phyloP scores from a whole-genome alignment of 2,113 vertebrate genomes.

The Brachypteracias leptosomus region DNA sequence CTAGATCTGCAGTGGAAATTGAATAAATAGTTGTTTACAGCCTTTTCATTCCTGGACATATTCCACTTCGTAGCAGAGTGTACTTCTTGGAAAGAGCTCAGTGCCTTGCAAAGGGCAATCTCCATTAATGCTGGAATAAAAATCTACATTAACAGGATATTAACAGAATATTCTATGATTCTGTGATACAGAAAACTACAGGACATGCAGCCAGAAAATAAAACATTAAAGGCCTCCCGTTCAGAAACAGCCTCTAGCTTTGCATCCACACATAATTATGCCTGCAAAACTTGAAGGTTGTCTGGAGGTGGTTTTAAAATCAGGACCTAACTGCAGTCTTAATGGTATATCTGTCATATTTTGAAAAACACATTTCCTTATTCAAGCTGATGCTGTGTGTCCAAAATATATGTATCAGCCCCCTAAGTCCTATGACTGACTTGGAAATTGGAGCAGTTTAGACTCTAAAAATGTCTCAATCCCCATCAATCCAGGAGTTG shows the following conservation, averaged over 20 bases:
- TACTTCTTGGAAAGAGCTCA: background rate
- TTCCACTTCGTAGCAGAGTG: background rate
- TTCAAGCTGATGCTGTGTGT: background rate
- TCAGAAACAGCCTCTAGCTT: background rate
- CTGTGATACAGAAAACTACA: background rate
- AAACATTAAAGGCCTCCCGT: background rate
- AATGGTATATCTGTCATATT: background rate
- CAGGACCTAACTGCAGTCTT: background rate
- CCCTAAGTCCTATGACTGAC: background rate
- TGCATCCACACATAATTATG: background rate
- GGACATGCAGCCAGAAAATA: background rate
- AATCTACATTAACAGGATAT: background rate
- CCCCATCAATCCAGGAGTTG: background rate
- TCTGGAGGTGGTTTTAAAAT: constrained; percentile 9
- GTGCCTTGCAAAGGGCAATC: background rate
- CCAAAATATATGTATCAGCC: background rate
- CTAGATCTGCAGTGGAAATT: background rate
- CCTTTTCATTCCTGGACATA: background rate
- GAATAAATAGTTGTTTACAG: background rate
- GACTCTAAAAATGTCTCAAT: background rate
- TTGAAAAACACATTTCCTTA: background rate
- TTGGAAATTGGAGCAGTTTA: background rate
- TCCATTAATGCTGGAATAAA: constrained; percentile 1
- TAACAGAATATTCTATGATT: background rate
- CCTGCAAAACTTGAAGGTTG: background rate